Evolutionary conservation across 2,888 invertebrate genomes (phyloP).

Genomic region (Microchrysa polita): DNA sequence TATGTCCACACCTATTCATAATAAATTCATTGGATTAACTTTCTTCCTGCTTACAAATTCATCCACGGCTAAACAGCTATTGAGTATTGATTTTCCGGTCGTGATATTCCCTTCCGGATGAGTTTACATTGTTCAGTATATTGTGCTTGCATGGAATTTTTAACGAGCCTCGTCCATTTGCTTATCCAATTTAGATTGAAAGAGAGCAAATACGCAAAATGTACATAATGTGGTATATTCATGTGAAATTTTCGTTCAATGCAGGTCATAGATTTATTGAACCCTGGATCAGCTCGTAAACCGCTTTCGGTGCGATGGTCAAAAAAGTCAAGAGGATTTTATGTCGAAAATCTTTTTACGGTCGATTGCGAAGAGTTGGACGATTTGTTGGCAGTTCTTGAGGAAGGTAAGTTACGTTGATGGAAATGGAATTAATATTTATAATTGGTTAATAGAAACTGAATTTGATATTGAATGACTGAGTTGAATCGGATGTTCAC

Average conservation of each 20-base stretch:
- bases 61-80: no score
- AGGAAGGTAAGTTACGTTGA: conserved; percentile 79
- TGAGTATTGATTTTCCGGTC: no score
- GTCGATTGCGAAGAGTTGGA: conserved; percentile 94
- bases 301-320: conserved; percentile 93
- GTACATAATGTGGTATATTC: background rate
- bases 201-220: no score
- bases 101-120: no score
- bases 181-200: conserved; percentile 29
- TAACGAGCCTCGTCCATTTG: conserved; percentile 24
- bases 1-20: no score
- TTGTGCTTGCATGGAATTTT: conserved; percentile 41
- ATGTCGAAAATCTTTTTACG: conserved; percentile 95
- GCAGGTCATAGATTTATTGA: conserved; percentile 92
- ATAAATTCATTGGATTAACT: no score
- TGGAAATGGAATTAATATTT: conserved; percentile 14
- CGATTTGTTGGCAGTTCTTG: conserved; percentile 90
- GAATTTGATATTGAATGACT: background rate
- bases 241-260: conserved; percentile 46
- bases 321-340: conserved; percentile 91
- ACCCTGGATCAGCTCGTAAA: conserved; percentile 80
- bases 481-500: no score
- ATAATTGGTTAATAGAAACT: background rate
- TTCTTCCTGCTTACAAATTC: no score
- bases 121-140: no score